Percentiles rank a stretch among this genome's conserved stretches.
These are phyloP conservation scores for Saccostrea glomerata DNA, from an alignment of 1,140 invertebrate species.

Conservation along the genomic window DNA sequence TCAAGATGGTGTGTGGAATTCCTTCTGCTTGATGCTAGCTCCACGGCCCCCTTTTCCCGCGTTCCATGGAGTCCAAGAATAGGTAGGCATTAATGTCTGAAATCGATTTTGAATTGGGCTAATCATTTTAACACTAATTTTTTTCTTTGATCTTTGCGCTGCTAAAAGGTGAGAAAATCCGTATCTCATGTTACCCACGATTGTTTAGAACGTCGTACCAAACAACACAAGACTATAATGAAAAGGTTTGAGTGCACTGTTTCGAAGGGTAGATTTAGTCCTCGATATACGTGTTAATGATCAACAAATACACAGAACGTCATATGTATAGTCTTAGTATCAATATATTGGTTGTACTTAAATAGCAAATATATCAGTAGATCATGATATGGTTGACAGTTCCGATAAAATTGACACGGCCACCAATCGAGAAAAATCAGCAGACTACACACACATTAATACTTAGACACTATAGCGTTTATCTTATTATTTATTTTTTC, in stretches of 20 bases:
- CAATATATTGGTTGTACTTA: constrained; percentile 35
- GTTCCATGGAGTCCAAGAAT: constrained; percentile 10
- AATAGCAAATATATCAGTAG: constrained; percentile 28
- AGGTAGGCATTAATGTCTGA: not conserved
- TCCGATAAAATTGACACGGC: constrained; percentile 29
- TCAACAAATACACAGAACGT: constrained; percentile 31
- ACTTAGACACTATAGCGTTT: no score
- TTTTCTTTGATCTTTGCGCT: not conserved
- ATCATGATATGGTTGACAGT: constrained; percentile 33
- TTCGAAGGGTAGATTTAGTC: constrained; percentile 3
- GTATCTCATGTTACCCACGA: constrained; percentile 25
- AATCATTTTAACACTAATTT: constrained; percentile 17
- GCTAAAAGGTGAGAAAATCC: constrained; percentile 27
- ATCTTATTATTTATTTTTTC: no score
- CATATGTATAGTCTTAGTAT: constrained; percentile 17
- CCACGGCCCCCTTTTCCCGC: not conserved
- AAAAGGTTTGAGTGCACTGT: constrained; percentile 2
- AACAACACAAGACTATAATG: constrained; percentile 1
- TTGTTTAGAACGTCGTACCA: constrained; percentile 15
- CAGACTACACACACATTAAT: not conserved
- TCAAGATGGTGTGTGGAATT: not conserved
- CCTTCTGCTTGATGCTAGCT: not conserved
- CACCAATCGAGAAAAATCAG: constrained; percentile 25
- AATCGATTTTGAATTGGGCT: constrained; percentile 4
- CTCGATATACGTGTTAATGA: constrained; percentile 17